These are phyloP conservation scores for Fistularia tabacaria DNA, from an alignment of 2,797 vertebrate genomes.

Conservation along the genomic window DNA sequence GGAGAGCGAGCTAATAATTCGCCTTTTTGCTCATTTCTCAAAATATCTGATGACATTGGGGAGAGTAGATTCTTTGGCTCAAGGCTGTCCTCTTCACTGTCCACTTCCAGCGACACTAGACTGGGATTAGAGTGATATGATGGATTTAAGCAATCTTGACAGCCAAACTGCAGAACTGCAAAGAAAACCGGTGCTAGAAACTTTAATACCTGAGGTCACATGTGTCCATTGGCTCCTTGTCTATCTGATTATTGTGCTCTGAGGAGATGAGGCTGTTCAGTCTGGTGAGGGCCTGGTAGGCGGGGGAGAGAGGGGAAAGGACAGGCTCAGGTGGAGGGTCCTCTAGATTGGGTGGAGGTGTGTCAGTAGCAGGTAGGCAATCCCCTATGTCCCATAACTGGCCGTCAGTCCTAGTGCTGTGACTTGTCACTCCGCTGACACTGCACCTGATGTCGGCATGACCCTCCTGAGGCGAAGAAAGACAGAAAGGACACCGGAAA, in stretches of 20 bases:
- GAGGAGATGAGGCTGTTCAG: conserved; percentile 57
- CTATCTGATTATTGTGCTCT: conserved; percentile 54
- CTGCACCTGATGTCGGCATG: conserved; percentile 58
- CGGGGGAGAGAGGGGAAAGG: conserved; percentile 42
- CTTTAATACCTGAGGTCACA: conserved; percentile 83
- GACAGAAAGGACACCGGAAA: background rate
- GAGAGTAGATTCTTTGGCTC: conserved; percentile 54
- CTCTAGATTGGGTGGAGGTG: conserved; percentile 37
- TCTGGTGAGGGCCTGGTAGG: conserved; percentile 49
- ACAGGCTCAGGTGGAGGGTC: conserved; percentile 3
- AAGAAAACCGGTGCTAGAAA: background rate
- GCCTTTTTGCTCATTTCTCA: conserved; percentile 65
- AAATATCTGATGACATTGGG: conserved; percentile 40
- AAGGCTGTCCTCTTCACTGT: conserved; percentile 76
- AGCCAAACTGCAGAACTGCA: too few relatives aligned
- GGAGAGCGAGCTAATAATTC: conserved; percentile 52
- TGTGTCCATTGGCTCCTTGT: conserved; percentile 64
- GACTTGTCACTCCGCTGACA: conserved; percentile 60
- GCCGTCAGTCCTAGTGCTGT: conserved; percentile 65
- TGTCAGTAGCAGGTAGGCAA: conserved; percentile 51
- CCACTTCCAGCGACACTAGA: conserved; percentile 86
- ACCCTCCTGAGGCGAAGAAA: conserved; percentile 54
- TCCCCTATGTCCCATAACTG: conserved; percentile 37
- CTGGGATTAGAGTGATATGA: conserved; percentile 72
- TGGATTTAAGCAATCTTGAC: too few relatives aligned